Base-by-base conservation (phyloP, 2,113 vertebrate species). In the Butastur rufipennis region DNA sequence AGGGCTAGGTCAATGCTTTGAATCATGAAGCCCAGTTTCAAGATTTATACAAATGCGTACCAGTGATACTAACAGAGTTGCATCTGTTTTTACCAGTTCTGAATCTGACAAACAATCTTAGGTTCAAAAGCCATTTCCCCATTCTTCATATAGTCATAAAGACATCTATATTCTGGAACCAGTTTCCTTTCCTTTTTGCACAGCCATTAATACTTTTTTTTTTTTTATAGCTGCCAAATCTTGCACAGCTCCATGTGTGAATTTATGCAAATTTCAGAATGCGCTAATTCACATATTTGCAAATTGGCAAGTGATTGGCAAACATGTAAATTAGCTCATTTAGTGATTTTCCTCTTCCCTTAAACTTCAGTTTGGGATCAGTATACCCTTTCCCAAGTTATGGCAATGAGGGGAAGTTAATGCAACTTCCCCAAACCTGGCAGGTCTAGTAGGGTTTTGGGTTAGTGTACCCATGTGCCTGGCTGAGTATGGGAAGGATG, bases 281-380 rank as follows among this genome's bases (percentile, higher is more conserved):
- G 91, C 83, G 89, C 50, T 93, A 97, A 96, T 96, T 95, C 94
- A 96, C 94, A 90, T 96, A 93, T 95, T 95, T 97, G 87, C 93
- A 96, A 96, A 97, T 96, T 96, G 92, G 93, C 84, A 96, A 95
- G 78, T 95, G 92, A 93, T 82, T 93, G 89, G 89, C 91, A 97
- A 96, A 94, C 23, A 94, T 93, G 91, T 58, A 96, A 97, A 96
- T 93, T 62, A 96, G 84, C 62, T 90, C 38, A 59, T 91, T 91
- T 82, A 95, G 79, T 79, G 11, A 66, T 81, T 93, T 94, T 43
- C 38, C 50, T 85, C 42, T 80, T 81, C 78, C 15, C 40, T 67
- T 67, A 84, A 94, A 95, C 83, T 91, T 84, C 48, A 27, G 18
- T 42, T 90, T 90, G 61, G 31, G 52, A 90, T 84, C 71, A 68